A percentile compares a stretch with the other conserved stretches of the same genome.
Conservation (phyloP, 2,888 invertebrate species). For the Agrochola macilenta region DNA sequence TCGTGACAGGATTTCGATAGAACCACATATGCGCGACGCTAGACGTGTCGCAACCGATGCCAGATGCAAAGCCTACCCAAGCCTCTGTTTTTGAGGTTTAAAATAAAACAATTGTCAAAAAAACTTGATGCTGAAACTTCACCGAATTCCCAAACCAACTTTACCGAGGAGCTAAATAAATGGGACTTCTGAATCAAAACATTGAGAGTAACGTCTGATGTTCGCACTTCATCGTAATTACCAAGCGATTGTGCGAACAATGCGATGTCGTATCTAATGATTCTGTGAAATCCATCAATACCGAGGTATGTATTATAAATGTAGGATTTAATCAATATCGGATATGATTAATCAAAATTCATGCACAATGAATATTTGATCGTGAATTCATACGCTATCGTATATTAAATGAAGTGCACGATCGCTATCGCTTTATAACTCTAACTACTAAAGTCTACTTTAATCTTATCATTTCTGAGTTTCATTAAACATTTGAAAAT, state of each 20-base stretch:
- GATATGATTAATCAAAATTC: slow-evolving; percentile 26
- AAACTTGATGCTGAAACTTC: too few species aligned
- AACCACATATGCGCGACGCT: neutral
- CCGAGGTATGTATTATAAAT: slow-evolving; percentile 6
- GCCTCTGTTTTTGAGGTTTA: too few species aligned
- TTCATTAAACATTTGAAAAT: slow-evolving; percentile 18
- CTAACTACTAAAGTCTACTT: neutral
- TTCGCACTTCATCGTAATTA: slow-evolving; percentile 31
- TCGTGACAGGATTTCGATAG: neutral
- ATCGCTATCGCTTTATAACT: neutral
- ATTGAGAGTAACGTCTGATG: neutral
- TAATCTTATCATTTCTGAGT: neutral
- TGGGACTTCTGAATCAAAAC: slow-evolving; percentile 1
- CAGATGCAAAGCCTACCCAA: too few species aligned
- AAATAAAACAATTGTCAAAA: too few species aligned
- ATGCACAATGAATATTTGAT: slow-evolving; percentile 35
- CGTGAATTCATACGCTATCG: neutral
- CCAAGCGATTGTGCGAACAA: slow-evolving; percentile 21
- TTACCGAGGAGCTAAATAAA: neutral
- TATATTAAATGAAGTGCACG: neutral
- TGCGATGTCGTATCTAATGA: slow-evolving; percentile 23
- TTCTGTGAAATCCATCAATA: slow-evolving; percentile 16
- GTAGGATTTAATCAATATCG: slow-evolving; percentile 18
- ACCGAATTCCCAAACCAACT: too few species aligned
- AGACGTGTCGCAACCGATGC: too few species aligned